Conservation (phyloP, 2,113 vertebrate genomes). For the Alethe castanea region DNA sequence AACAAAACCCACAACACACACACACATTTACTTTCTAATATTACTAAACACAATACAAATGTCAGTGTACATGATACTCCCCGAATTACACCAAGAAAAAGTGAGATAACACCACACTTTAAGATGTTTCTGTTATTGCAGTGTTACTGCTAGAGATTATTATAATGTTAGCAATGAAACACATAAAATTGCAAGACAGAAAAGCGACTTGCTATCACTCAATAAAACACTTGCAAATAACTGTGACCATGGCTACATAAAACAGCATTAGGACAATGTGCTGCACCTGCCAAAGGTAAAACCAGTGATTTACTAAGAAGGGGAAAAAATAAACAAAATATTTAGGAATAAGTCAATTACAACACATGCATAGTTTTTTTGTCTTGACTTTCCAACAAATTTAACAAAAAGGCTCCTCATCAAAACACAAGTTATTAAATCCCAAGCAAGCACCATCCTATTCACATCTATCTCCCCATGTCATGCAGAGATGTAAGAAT, state of each 20-base stretch:
- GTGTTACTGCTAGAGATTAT: neutral
- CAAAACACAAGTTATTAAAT: neutral
- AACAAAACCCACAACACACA: neutral
- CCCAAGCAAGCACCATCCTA: neutral
- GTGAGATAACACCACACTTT: neutral
- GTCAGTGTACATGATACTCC: rapidly evolving
- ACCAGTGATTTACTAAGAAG: neutral
- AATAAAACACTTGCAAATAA: neutral
- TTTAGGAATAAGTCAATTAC: neutral
- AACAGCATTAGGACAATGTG: neutral
- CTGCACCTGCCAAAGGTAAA: neutral
- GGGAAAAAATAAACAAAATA: neutral
- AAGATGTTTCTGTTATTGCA: neutral
- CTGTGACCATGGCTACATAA: neutral
- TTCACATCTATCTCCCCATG: neutral
- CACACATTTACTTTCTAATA: neutral
- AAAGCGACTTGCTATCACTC: neutral
- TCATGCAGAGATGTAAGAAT: neutral
- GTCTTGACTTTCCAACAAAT: neutral
- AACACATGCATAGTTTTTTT: rapidly evolving
- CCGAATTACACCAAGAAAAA: neutral
- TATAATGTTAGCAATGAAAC: neutral
- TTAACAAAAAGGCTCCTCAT: neutral
- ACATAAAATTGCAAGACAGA: neutral
- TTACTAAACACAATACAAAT: neutral